Evolutionary conservation across 2,113 vertebrate genomes (phyloP), one percentile per base, ranked within the genome.

Genomic region (Sceloporus tristichus): DNA sequence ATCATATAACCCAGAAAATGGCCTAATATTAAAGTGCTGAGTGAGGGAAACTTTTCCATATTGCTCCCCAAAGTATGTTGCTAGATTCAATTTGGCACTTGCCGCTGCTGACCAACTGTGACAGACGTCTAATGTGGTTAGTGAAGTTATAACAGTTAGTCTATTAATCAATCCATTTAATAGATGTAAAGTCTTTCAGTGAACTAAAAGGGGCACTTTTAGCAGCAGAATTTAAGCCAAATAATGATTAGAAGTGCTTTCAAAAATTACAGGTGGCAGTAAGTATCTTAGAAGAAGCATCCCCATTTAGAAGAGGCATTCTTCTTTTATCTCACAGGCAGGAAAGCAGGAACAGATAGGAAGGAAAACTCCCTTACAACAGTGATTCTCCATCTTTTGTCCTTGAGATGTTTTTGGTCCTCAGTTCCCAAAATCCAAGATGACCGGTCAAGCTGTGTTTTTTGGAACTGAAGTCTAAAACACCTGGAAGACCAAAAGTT

Each of bases 141-240:
- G 8, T 48, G 23, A 76, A 38, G 16, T 16, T 56, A 53, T 13
- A 42, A 27, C n/a, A 34, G 18, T 78, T 78, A 59, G 53, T 84
- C 70, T 74, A 71, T 73, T 54, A 85, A 74, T 62, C 34, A 27
- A 27, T 40, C 25, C 59, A 25, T 75, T 38, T 27, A 75, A 85
- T 75, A 66, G 62, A 82, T 82, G 59, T 40, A 85, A 85, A 85
- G n/a, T 54, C n/a, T 85, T 74, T 76, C 54, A 74, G 14, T 75
- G 14, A 14, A 59, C 83, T 18, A 85, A 85, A 75, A 75, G 29
- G 29, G 13, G 21, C 59, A n/a, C 2, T 48, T 48, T n/a, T 56
- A 48, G 74, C 4, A 38, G 53, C 23, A 25, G 73, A 27, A 59
- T 75, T 27, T 75, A 84, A 74, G 66, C 27, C 71, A 53, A 84